Conservation (phyloP, 2,797 vertebrate species). For the Leptatherina wallacei region DNA sequence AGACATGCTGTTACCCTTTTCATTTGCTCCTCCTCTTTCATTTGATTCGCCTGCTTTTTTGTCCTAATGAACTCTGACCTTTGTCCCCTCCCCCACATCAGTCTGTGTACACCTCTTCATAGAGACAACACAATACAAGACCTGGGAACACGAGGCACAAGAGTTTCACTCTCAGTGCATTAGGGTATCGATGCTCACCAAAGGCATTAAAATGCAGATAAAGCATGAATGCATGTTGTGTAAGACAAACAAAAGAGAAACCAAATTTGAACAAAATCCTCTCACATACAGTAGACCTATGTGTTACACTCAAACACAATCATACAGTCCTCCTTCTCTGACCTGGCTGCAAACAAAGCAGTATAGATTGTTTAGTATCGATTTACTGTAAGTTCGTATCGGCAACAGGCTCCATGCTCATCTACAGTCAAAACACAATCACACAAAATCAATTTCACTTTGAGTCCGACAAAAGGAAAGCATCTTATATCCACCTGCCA, state of each 20-base stretch:
- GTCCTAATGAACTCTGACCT: slow-evolving; percentile 50
- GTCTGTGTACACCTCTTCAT: neutral
- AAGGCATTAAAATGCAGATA: slow-evolving; percentile 19
- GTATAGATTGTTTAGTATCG: slow-evolving; percentile 35
- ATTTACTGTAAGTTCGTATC: neutral
- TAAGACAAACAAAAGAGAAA: neutral
- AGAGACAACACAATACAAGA: slow-evolving; percentile 7
- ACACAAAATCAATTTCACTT: slow-evolving; percentile 7
- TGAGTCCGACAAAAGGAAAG: too few relatives aligned
- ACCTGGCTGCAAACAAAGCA: slow-evolving; percentile 21
- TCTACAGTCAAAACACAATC: slow-evolving; percentile 39
- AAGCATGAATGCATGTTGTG: neutral
- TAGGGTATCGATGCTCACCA: slow-evolving; percentile 48
- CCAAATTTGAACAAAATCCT: neutral
- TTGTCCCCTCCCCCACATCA: slow-evolving; percentile 21
- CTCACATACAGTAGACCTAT: neutral
- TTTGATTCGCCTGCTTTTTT: slow-evolving; percentile 6
- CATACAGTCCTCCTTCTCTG: slow-evolving; percentile 10
- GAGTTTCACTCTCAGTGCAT: slow-evolving; percentile 25
- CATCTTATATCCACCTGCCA: neutral
- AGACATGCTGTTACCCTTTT: neutral
- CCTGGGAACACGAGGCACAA: slow-evolving; percentile 12
- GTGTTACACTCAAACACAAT: neutral
- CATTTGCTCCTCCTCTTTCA: neutral
- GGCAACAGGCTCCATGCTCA: slow-evolving; percentile 8